Conservation (phyloP, 2,888 invertebrate species). For the Ecdyonurus torrentis region DNA sequence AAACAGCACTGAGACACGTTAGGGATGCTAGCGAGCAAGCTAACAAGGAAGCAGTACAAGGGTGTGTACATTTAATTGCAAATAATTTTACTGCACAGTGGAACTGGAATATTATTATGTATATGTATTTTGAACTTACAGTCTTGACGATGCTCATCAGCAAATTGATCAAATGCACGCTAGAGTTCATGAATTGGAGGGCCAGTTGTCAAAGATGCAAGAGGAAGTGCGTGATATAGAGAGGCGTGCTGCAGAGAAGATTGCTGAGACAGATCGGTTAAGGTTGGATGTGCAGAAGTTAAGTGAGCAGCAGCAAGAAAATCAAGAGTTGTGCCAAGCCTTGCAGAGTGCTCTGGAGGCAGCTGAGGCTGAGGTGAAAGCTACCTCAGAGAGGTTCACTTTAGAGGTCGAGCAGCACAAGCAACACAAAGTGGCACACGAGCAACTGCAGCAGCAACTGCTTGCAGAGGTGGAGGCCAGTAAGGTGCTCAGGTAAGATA, state of each 20-base stretch:
- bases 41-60: neutral
- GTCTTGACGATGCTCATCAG: too few relatives aligned
- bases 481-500: neutral
- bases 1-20: neutral
- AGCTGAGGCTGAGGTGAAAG: neutral
- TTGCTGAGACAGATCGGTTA: too few relatives aligned
- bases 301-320: neutral
- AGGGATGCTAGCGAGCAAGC: neutral
- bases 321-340: neutral
- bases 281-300: too few relatives aligned
- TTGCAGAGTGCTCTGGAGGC: neutral
- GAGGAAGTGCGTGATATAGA: neutral
- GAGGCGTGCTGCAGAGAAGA: neutral
- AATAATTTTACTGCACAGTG: too few relatives aligned
- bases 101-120: too few relatives aligned
- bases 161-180: too few relatives aligned
- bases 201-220: neutral
- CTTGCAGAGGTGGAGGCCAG: neutral
- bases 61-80: neutral
- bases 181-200: too few relatives aligned
- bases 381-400: neutral
- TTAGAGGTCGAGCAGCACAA: neutral
- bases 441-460: slow-evolving; percentile 20
- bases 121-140: too few relatives aligned
- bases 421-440: slow-evolving; percentile 16